Evolutionary conservation across 2,888 invertebrate species (phyloP), one percentile per base, ranked within the genome.

Genomic region (Neoaliturus tenellus): DNA sequence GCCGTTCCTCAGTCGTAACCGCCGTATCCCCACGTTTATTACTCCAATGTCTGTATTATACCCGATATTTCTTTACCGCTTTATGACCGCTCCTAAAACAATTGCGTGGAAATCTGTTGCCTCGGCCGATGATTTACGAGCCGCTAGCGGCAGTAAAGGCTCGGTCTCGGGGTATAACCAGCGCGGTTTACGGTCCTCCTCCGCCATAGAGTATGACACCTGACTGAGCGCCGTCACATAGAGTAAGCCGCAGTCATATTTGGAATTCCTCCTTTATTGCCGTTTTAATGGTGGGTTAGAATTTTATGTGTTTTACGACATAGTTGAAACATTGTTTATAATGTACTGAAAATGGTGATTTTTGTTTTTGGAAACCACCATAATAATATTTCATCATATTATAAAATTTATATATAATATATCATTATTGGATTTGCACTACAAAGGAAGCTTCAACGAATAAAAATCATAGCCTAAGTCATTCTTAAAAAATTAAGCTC

Each of bases 21-120:
- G 62, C 28, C 62, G 8, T n/a, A n/a, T n/a, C n/a, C n/a, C n/a
- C 10, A 48, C 23, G 28, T 62, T 28, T 62, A 28, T 28, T 62
- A 17, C 14, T 62, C n/a, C n/a, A n/a, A 69, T 14, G 39, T 69
- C 69, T 35, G 69, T 69, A 69, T 69, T 67, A 67, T 31, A 67
- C 67, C 35, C 69, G 39, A 69, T 69, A 69, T 69, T 6, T n/a
- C 69, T 33, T 67, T 17, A 67, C 67, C 35, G 69, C n/a, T 80
- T 81, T 81, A 81, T 25, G 62, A 81, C 62, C 81, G 62, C 44
- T 81, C 67, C 44, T 67, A 67, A 81, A 81, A 81, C 81, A 81
- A 81, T 81, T 81, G 39, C 81, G 55, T 41, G 33, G 41, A 67
- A 81, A 81, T 81, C 81, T 81, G 81, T 69, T 69, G 33, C 67